Base-by-base conservation (phyloP, 2,797 vertebrate species). In the Thunnus albacares region DNA sequence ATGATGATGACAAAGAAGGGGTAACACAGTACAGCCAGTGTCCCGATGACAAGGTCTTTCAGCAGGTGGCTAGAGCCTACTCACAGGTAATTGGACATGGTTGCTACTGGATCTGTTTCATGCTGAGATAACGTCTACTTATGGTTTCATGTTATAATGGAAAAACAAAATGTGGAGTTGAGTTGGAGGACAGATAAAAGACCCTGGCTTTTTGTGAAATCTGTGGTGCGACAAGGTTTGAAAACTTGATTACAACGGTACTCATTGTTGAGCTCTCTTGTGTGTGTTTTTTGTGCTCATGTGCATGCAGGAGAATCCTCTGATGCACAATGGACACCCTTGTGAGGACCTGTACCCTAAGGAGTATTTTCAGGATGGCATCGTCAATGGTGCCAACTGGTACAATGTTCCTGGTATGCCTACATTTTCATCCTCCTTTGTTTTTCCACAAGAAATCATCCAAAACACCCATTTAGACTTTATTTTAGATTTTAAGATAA, bases 311-410 rank as follows among this genome's bases (percentile, higher is more conserved):
- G 97, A 97, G 90, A 98, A 99, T 81, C 71, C 87, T 6, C 81
- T 96, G 88, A 99, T 99, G 98, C 96, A 96, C 91, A 94, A 95
- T 81, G 98, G 98, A 17, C 95, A 95, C 85, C 97, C 98, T 69
- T 99, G 98, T 94, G 90, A 94, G 75, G 91, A 96, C 49, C 88
- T 97, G 72, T 97, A 96, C 79, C 94, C 94, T 35, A 67, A 81
- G 0, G 97, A 98, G 75, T 96, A 96, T 91, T 99, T 99, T 90
- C 68, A 90, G 13, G 96, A 96, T 8, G 98, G 98, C 75, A 99
- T 99, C 94, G 99, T 97, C 66, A 99, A 99, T 0, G 98, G 98
- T 13, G 98, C 98, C 62, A 89, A 93, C 59, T 99, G 98, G 98
- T 99, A 99, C 94, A 98, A 94, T 2, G 97, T 99, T 67, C 93